Conservation (phyloP, 2,797 vertebrate species). For the Nyctalus aviator region DNA sequence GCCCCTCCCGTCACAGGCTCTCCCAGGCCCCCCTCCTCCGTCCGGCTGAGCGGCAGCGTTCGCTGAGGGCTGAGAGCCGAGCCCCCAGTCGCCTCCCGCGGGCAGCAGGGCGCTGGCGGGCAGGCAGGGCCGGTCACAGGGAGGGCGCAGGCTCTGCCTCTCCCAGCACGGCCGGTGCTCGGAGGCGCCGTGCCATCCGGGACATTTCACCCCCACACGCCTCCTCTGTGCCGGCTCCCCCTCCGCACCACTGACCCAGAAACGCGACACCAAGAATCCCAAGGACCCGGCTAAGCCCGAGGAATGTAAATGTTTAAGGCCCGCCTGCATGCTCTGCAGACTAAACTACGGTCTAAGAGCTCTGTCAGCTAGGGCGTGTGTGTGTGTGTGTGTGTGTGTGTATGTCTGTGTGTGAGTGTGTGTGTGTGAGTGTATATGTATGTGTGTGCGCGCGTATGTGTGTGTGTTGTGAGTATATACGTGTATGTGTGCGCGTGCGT, state of each 20-base stretch:
- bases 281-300: slow-evolving; percentile 37
- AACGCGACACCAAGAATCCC: slow-evolving; percentile 1
- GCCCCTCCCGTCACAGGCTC: accelerated
- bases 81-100: neutral
- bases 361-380: neutral
- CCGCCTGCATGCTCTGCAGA: slow-evolving; percentile 73
- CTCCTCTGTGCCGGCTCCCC: neutral
- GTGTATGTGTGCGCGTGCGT: no score
- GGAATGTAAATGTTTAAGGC: slow-evolving; percentile 61
- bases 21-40: no score
- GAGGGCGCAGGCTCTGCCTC: neutral
- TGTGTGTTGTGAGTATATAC: no score
- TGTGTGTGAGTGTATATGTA: no score
- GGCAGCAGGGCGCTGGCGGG: neutral
- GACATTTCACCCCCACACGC: neutral
- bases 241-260: slow-evolving; percentile 52
- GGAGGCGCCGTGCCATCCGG: neutral
- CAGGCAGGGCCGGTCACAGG: neutral
- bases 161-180: neutral
- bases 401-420: no score
- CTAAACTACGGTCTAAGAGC: slow-evolving; percentile 78
- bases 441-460: no score
- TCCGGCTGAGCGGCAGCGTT: neutral
- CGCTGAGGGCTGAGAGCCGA: neutral
- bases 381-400: no score